A percentile compares a stretch with the other conserved stretches of the same genome.
These are phyloP conservation scores for Scaptomyza tumidula DNA, from an alignment of 2,888 invertebrate species.

Conservation along the genomic window DNA sequence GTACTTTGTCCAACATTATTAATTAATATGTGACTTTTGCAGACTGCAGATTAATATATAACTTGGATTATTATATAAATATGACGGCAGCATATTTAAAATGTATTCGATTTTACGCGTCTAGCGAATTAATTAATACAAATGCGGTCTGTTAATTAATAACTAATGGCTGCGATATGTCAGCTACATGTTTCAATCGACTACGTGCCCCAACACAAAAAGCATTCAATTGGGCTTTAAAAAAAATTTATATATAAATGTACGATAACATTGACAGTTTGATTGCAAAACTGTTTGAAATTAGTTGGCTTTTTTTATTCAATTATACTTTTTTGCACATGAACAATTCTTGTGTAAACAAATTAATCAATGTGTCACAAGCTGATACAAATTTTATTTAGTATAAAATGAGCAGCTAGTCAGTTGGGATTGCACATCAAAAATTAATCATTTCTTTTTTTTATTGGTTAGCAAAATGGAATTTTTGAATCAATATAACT, in stretches of 20 bases:
- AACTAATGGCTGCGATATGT: slow-evolving; percentile 58
- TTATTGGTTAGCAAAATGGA: slow-evolving; percentile 17
- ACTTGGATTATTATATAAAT: slow-evolving; percentile 32
- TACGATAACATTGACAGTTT: slow-evolving; percentile 28
- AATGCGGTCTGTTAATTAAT: slow-evolving; percentile 66
- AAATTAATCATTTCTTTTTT: slow-evolving; percentile 25
- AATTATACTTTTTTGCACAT: slow-evolving; percentile 41
- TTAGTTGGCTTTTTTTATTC: slow-evolving; percentile 22
- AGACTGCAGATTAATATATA: slow-evolving; percentile 29
- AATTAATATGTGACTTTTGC: slow-evolving; percentile 45
- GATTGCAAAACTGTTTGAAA: slow-evolving; percentile 5
- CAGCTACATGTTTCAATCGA: slow-evolving; percentile 35
- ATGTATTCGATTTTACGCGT: slow-evolving; percentile 15
- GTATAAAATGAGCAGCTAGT: slow-evolving; percentile 1
- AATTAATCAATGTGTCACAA: slow-evolving; percentile 54
- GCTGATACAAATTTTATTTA: slow-evolving; percentile 15
- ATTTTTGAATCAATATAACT: slow-evolving; percentile 25
- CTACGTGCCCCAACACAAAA: slow-evolving; percentile 7
- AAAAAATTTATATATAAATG: slow-evolving; percentile 1
- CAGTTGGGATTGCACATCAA: slow-evolving; percentile 33
- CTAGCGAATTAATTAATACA: slow-evolving; percentile 53
- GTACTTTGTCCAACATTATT: slow-evolving; percentile 17
- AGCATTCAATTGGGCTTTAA: slow-evolving; percentile 11
- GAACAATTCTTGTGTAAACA: slow-evolving; percentile 37
- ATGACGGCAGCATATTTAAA: slow-evolving; percentile 36